These are phyloP conservation scores for Drosophila glabriapex DNA, from an alignment of 2,888 invertebrate genomes.

Conservation along the genomic window DNA sequence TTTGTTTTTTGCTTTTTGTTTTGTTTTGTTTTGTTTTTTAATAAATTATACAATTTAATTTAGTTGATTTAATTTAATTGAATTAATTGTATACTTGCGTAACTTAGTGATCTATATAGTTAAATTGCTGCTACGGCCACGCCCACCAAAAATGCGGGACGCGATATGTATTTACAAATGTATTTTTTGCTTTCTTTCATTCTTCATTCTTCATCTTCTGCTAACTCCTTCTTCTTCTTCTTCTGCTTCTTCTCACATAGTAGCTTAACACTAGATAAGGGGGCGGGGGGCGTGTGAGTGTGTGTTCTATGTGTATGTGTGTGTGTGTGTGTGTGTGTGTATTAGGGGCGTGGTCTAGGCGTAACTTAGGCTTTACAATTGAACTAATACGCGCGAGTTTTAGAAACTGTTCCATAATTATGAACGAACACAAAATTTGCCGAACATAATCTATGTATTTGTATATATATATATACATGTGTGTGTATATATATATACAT, in stretches of 20 bases:
- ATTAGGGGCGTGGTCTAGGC: slow-evolving; percentile 64
- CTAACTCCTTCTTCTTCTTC: not conserved
- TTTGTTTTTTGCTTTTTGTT: slow-evolving; percentile 18
- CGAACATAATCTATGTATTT: slow-evolving; percentile 29
- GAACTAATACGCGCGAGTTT: slow-evolving; percentile 76
- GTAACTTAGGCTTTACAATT: slow-evolving; percentile 74
- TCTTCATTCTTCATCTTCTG: slow-evolving; percentile 4
- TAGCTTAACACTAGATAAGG: slow-evolving; percentile 45
- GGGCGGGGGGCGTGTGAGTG: slow-evolving; percentile 23
- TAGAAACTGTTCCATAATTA: slow-evolving; percentile 61
- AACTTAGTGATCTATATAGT: slow-evolving; percentile 59
- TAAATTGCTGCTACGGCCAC: slow-evolving; percentile 74
- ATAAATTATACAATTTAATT: slow-evolving; percentile 70
- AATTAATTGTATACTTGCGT: slow-evolving; percentile 82
- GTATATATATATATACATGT: not conserved
- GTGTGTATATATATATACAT: not conserved
- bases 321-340: slow-evolving; percentile 14
- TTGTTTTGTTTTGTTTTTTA: slow-evolving; percentile 22
- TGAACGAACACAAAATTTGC: slow-evolving; percentile 42
- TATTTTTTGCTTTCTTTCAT: slow-evolving; percentile 79
- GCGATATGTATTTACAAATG: slow-evolving; percentile 81
- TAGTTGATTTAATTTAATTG: slow-evolving; percentile 65
- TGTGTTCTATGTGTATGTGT: slow-evolving; percentile 4
- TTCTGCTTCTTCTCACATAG: slow-evolving; percentile 1
- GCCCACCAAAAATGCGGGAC: slow-evolving; percentile 66